These are phyloP conservation scores for Anas capensis DNA, from an alignment of 2,797 vertebrate genomes.

Conservation along the genomic window DNA sequence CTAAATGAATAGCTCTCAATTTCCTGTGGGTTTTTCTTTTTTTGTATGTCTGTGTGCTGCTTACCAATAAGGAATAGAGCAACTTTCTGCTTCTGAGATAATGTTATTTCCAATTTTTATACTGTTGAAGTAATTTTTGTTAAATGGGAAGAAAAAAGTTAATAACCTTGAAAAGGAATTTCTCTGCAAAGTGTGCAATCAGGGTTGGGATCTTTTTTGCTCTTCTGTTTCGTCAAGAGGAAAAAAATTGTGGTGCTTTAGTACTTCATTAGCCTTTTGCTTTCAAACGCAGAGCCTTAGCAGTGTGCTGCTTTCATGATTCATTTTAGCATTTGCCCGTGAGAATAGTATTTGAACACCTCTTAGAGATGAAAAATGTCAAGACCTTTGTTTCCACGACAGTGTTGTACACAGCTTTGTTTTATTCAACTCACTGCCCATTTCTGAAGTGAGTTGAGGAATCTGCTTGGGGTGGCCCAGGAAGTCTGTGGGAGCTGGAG, in stretches of 20 bases:
- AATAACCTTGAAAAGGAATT: conserved; percentile 42
- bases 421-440: background rate
- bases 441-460: background rate
- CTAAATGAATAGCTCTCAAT: conserved; percentile 46
- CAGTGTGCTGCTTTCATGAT: background rate
- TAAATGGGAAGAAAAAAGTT: conserved; percentile 18
- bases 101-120: background rate
- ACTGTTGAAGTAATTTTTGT: conserved; percentile 29
- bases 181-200: conserved; percentile 17
- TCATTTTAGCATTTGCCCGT: background rate
- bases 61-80: conserved; percentile 41
- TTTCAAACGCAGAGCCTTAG: background rate
- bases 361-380: background rate
- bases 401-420: background rate
- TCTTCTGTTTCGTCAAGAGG: background rate
- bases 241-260: background rate
- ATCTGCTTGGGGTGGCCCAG: background rate
- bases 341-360: background rate
- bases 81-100: background rate
- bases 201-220: conserved; percentile 50
- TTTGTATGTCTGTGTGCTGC: background rate
- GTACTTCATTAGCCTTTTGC: background rate
- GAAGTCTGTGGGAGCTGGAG: background rate
- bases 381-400: background rate
- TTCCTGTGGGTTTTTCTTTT: conserved; percentile 46